A percentile compares a stretch with the other conserved stretches of the same genome.
Conservation (phyloP, 2,113 vertebrate genomes). For the Tetrax tetrax region DNA sequence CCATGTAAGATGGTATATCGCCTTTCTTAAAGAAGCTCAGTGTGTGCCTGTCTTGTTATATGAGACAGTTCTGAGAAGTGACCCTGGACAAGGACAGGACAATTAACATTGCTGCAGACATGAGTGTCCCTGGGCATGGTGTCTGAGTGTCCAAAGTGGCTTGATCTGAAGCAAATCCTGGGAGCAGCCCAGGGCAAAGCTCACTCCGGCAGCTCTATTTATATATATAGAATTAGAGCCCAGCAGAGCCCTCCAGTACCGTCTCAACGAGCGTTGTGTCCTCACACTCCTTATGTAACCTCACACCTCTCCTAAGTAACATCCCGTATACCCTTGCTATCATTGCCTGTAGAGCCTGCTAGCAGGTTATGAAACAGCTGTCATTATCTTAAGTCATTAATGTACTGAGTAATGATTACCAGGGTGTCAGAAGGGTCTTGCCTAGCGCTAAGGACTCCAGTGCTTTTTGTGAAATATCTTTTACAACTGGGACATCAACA, state of each 20-base stretch:
- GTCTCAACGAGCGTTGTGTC: neutral
- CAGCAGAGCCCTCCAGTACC: neutral
- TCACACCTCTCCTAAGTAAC: neutral
- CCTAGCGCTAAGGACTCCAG: neutral
- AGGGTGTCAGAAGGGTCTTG: neutral
- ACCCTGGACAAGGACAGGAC: neutral
- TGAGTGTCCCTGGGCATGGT: neutral
- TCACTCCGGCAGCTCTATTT: neutral
- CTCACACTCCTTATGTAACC: neutral
- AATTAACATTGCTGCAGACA: neutral
- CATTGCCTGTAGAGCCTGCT: neutral
- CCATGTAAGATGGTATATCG: neutral
- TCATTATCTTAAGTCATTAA: neutral
- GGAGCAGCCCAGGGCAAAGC: neutral
- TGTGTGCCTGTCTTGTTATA: neutral
- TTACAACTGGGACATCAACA: neutral
- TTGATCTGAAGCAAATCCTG: neutral
- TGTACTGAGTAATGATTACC: neutral
- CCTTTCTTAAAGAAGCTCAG: slow-evolving; percentile 4
- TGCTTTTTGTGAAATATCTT: neutral
- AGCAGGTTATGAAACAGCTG: neutral
- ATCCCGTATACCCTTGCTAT: neutral
- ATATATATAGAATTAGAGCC: neutral
- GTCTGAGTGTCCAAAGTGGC: neutral
- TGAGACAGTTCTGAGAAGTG: neutral